These are phyloP conservation scores for Macrosoma leucophasiata DNA, from an alignment of 2,888 invertebrate genomes.

Conservation along the genomic window DNA sequence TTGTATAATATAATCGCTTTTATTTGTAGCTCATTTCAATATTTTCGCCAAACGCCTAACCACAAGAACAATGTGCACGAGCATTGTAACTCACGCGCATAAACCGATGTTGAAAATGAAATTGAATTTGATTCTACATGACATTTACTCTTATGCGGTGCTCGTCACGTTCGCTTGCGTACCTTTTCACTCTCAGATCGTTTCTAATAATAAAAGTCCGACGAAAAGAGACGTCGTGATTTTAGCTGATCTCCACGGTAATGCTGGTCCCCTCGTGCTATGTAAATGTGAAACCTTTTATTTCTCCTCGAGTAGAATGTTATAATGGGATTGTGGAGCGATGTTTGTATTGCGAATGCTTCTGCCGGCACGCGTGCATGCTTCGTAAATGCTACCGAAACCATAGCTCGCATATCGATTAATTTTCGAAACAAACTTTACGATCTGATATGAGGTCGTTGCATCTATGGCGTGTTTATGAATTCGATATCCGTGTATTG, in stretches of 20 bases:
- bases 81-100: slow-evolving; percentile 53
- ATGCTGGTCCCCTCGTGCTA: slow-evolving; percentile 47
- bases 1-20: no score
- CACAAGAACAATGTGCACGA: slow-evolving; percentile 39
- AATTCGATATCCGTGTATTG: no score
- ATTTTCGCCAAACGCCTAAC: slow-evolving; percentile 19
- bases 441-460: no score
- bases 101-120: slow-evolving; percentile 54
- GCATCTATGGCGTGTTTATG: no score
- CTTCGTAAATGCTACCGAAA: slow-evolving; percentile 38
- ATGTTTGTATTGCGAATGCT: slow-evolving; percentile 45
- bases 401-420: slow-evolving; percentile 39
- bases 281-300: slow-evolving; percentile 61
- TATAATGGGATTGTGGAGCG: slow-evolving; percentile 48
- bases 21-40: no score
- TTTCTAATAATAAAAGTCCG: slow-evolving; percentile 27
- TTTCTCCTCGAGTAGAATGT: slow-evolving; percentile 47
- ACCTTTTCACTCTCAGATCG: slow-evolving; percentile 37
- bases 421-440: slow-evolving; percentile 45
- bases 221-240: slow-evolving; percentile 46
- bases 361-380: slow-evolving; percentile 42
- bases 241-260: slow-evolving; percentile 36
- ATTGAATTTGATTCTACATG: slow-evolving; percentile 58
- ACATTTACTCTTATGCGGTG: slow-evolving; percentile 48
- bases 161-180: slow-evolving; percentile 42